phyloP scores from a whole-genome alignment of 2,797 vertebrate species.

The Tarsius wallacei region DNA sequence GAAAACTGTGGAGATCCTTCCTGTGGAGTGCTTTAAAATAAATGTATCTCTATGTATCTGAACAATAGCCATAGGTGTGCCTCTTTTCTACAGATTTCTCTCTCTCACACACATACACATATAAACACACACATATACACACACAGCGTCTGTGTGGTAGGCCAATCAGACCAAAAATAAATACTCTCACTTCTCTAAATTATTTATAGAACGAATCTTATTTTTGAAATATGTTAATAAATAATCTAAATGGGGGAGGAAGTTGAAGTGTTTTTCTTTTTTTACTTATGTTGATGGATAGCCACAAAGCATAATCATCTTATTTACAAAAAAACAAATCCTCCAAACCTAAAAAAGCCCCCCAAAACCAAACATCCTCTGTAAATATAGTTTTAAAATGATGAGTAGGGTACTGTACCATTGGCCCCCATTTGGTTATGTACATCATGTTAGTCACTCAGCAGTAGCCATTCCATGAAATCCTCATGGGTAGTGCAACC shows the following conservation, averaged over 20 bases:
- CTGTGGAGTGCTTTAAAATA: constrained; percentile 88
- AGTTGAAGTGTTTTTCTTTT: constrained; percentile 75
- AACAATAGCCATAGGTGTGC: constrained; percentile 50
- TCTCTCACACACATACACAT: constrained; percentile 15
- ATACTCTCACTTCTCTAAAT: constrained; percentile 92
- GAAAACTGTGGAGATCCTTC: constrained; percentile 85
- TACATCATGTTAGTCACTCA: constrained; percentile 91
- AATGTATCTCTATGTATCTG: constrained; percentile 83
- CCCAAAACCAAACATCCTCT: constrained; percentile 84
- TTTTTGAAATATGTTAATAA: constrained; percentile 93
- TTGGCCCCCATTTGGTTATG: constrained; percentile 89
- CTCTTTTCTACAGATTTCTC: constrained; percentile 69
- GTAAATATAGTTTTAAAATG: constrained; percentile 92
- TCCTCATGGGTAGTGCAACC: constrained; percentile 92
- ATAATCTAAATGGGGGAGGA: constrained; percentile 91
- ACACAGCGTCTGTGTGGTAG: constrained; percentile 87
- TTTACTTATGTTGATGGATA: constrained; percentile 92
- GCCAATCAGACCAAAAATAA: constrained; percentile 93
- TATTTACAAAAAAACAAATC: constrained; percentile 91
- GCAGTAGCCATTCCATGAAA: constrained; percentile 90
- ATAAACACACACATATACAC: constrained; percentile 81
- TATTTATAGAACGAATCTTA: constrained; percentile 91
- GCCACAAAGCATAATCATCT: constrained; percentile 92
- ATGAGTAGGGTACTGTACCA: constrained; percentile 88
- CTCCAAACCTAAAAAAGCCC: constrained; percentile 73